Percentiles rank a stretch among this genome's conserved stretches.
phyloP scores from a whole-genome alignment of 2,113 vertebrate genomes.

The Nannobrachium achirus region DNA sequence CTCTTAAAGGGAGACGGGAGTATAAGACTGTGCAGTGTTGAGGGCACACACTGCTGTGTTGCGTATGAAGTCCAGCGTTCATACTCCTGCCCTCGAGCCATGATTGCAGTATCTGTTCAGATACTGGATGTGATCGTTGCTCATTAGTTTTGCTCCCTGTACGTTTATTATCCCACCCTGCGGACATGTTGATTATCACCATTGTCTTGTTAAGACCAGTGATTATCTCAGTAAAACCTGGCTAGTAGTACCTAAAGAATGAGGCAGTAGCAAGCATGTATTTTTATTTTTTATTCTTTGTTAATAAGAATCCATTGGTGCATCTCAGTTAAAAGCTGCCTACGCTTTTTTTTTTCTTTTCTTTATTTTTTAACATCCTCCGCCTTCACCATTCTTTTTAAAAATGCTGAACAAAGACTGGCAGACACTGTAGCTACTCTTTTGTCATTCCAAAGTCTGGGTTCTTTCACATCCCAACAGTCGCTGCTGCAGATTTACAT shows the following conservation, averaged over 20 bases:
- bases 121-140: slow-evolving; percentile 18
- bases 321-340: slow-evolving; percentile 28
- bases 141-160: slow-evolving; percentile 11
- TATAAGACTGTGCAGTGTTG: slow-evolving; percentile 64
- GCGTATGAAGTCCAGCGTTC: slow-evolving; percentile 42
- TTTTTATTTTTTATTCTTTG: slow-evolving; percentile 13
- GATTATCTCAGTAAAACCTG: slow-evolving; percentile 5
- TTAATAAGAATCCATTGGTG: slow-evolving; percentile 13
- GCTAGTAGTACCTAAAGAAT: too few relatives aligned
- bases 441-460: slow-evolving; percentile 13
- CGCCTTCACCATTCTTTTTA: slow-evolving; percentile 16
- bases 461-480: slow-evolving; percentile 13
- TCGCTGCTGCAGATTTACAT: slow-evolving; percentile 19
- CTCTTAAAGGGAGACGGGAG: slow-evolving; percentile 45
- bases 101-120: slow-evolving; percentile 32
- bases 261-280: neutral
- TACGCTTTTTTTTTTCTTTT: neutral
- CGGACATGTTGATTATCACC: slow-evolving; percentile 8
- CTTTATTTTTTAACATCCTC: neutral
- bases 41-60: slow-evolving; percentile 44
- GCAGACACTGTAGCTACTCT: slow-evolving; percentile 10
- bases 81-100: slow-evolving; percentile 50
- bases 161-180: slow-evolving; percentile 14
- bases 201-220: slow-evolving; percentile 13
- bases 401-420: slow-evolving; percentile 20